phyloP scores from a whole-genome alignment of 92 coral and sea anemone species.

The Heliopora coerulea region DNA sequence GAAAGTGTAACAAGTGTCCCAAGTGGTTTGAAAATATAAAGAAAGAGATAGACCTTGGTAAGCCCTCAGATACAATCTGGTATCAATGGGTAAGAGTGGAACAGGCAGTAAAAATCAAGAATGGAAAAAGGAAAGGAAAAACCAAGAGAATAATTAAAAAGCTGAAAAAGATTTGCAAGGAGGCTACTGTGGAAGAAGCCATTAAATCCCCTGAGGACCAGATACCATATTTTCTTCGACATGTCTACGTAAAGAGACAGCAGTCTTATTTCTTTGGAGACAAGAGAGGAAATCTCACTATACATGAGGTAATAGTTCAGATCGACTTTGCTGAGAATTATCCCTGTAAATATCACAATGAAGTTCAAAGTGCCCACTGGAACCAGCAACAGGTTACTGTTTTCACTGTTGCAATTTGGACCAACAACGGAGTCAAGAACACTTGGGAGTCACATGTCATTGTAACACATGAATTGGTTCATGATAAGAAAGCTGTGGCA shows the following conservation, averaged over 20 bases:
- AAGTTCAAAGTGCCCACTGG: constrained; percentile 69
- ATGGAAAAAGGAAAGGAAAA: no score
- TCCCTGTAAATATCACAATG: constrained; percentile 56
- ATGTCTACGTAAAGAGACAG: constrained; percentile 37
- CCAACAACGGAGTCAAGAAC: constrained; percentile 25
- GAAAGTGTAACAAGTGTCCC: constrained; percentile 49
- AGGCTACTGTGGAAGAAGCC: no score
- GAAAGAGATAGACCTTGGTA: constrained; percentile 32
- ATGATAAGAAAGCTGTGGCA: constrained; percentile 62
- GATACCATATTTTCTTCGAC: no score
- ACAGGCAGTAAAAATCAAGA: no score
- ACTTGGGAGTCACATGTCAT: constrained; percentile 48
- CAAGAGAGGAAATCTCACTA: constrained; percentile 33
- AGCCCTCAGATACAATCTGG: constrained; percentile 46
- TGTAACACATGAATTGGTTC: constrained; percentile 51
- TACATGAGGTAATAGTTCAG: constrained; percentile 59
- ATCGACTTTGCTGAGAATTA: constrained; percentile 69
- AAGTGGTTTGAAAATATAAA: constrained; percentile 13
- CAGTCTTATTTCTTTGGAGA: constrained; percentile 56
- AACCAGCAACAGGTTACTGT: constrained; percentile 61
- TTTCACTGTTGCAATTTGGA: constrained; percentile 52
- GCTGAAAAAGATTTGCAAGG: no score
- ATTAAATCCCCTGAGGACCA: no score
- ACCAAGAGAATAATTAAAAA: no score
- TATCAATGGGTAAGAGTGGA: constrained; percentile 1